Conservation (phyloP, 2,113 vertebrate genomes). For the Erythrolamprus reginae region DNA sequence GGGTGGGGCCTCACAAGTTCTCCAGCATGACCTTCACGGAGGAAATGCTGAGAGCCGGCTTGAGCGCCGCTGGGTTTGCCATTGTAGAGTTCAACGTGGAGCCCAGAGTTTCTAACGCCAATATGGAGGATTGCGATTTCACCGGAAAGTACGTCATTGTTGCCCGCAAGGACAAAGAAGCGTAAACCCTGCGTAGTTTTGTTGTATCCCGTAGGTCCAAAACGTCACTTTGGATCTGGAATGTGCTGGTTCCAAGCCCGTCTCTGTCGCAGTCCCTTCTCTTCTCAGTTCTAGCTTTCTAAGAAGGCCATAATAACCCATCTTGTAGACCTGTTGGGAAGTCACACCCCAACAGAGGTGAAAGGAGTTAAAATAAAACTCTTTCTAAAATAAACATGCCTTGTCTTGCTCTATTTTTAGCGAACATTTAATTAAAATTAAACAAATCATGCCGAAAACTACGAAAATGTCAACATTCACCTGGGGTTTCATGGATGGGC, state of each 20-base stretch:
- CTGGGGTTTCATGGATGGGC: background rate
- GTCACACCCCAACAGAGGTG: background rate
- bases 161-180: conserved; percentile 21
- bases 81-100: conserved; percentile 16
- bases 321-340: too few species aligned
- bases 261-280: background rate
- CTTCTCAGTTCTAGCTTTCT: background rate
- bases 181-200: background rate
- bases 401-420: background rate
- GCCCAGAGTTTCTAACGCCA: background rate
- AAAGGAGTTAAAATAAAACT: background rate
- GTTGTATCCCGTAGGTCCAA: background rate
- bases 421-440: background rate
- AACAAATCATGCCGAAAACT: background rate
- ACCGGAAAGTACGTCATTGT: conserved; percentile 19
- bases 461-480: background rate
- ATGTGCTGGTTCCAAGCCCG: too few species aligned
- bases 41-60: conserved; percentile 8
- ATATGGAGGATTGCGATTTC: background rate
- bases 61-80: conserved; percentile 8
- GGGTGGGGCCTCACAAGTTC: conserved; percentile 27
- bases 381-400: background rate
- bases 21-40: conserved; percentile 38
- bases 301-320: background rate
- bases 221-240: too few species aligned